phyloP scores from a whole-genome alignment of 2,888 invertebrate species.

The Teleogryllus oceanicus region DNA sequence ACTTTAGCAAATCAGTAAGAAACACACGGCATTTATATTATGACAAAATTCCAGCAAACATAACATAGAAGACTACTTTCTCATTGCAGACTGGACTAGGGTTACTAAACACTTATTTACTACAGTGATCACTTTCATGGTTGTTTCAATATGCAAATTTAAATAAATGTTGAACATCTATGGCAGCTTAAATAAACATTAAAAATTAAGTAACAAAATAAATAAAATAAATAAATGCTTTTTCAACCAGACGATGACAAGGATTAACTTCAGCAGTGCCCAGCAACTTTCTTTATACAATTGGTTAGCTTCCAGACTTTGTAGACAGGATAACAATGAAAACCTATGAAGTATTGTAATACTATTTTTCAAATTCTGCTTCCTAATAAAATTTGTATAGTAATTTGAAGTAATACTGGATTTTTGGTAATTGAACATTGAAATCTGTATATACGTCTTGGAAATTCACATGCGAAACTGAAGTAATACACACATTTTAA shows the following conservation, averaged over 20 bases:
- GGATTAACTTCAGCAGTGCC: background rate
- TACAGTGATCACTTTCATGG: slow-evolving; percentile 18
- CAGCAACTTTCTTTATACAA: background rate
- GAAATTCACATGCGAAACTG: background rate
- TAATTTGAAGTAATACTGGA: background rate
- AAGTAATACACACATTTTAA: background rate
- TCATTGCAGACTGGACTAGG: background rate
- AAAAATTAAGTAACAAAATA: background rate
- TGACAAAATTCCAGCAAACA: background rate
- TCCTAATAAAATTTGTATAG: background rate
- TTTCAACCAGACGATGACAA: background rate
- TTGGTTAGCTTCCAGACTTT: background rate
- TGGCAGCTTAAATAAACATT: background rate
- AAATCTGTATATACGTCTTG: background rate
- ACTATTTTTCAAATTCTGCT: background rate
- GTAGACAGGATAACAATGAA: background rate
- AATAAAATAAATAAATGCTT: slow-evolving; percentile 18
- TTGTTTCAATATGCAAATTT: background rate
- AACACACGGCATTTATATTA: background rate
- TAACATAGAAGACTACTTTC: background rate
- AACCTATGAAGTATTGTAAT: background rate
- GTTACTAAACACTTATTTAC: background rate
- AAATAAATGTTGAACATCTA: slow-evolving; percentile 2
- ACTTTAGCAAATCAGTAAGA: too few relatives aligned
- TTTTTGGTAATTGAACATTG: background rate